Evolutionary conservation across 2,888 invertebrate genomes (phyloP).

Genomic region (Mythimna albipuncta): DNA sequence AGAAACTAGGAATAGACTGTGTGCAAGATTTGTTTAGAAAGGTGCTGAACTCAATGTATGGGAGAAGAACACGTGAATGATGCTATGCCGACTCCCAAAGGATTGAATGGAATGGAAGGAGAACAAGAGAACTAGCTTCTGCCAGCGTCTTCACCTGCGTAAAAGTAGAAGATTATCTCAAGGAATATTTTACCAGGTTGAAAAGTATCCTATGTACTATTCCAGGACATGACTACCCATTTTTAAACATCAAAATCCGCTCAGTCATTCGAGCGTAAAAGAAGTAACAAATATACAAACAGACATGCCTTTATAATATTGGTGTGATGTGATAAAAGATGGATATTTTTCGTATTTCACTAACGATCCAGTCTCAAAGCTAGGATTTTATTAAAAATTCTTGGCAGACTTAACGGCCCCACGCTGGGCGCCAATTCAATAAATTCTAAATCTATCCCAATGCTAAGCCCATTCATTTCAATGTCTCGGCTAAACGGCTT

Average conservation of each 20-base stretch:
- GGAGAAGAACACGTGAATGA: no score
- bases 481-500: slow-evolving; percentile 70
- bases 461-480: slow-evolving; percentile 63
- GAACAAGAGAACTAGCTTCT: not conserved
- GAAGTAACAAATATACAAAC: no score
- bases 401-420: slow-evolving; percentile 32
- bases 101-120: not conserved
- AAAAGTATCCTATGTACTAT: no score
- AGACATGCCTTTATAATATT: no score
- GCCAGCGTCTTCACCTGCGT: no score
- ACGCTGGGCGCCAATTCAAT: slow-evolving; percentile 64
- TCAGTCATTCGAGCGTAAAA: no score
- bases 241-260: no score
- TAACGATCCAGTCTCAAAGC: not conserved
- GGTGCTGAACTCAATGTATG: not conserved
- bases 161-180: no score
- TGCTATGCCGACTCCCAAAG: no score
- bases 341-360: not conserved
- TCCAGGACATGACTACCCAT: no score
- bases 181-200: no score
- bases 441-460: slow-evolving; percentile 50
- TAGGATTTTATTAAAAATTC: slow-evolving; percentile 16
- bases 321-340: no score
- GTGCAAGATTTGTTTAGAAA: not conserved
- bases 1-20: not conserved